Conservation (phyloP, 2,113 vertebrate species). For the Galbula dea region DNA sequence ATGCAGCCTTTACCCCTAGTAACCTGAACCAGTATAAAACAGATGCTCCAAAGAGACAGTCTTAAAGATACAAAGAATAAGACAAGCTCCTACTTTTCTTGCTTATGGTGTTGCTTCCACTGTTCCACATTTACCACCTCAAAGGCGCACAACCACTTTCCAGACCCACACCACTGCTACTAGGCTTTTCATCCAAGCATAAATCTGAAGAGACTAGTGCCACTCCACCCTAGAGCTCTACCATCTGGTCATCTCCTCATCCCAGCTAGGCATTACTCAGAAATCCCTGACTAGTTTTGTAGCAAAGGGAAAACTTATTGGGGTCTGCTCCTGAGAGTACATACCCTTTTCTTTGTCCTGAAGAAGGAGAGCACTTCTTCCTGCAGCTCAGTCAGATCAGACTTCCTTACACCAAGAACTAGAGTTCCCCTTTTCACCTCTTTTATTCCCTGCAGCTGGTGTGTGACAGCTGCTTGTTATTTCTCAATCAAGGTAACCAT, state of each 20-base stretch:
- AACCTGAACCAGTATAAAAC: not conserved
- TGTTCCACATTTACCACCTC: not conserved
- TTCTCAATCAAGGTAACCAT: not conserved
- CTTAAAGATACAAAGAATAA: not conserved
- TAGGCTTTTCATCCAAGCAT: not conserved
- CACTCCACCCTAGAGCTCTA: not conserved
- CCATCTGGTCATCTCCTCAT: not conserved
- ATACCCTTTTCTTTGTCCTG: not conserved
- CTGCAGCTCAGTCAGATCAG: not conserved
- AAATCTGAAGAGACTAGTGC: not conserved
- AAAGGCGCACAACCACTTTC: not conserved
- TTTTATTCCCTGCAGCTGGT: not conserved
- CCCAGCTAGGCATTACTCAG: not conserved
- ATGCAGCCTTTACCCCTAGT: not conserved
- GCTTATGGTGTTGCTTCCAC: not conserved
- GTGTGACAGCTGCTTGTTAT: not conserved
- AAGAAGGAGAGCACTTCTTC: not conserved
- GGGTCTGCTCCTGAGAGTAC: not conserved
- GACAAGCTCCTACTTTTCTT: not conserved
- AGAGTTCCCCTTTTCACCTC: rapidly evolving
- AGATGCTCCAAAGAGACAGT: not conserved
- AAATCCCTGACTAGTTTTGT: not conserved
- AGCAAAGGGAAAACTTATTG: not conserved
- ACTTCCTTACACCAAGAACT: rapidly evolving
- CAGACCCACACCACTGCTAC: not conserved